Conservation (phyloP, 2,113 vertebrate species). For the Leucosticte australis region DNA sequence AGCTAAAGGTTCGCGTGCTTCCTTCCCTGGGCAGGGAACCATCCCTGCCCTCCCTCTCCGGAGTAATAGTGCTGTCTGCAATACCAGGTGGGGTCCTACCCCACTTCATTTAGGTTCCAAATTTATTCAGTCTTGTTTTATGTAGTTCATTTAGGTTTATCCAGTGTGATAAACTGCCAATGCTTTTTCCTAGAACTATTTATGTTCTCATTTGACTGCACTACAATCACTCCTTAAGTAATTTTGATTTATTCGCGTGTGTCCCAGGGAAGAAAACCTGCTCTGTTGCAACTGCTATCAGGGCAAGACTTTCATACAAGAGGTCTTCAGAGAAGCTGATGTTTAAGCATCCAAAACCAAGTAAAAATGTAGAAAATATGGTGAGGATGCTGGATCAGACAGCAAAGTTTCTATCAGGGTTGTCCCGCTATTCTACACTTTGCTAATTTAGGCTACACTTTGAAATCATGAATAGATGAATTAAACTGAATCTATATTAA, state of each 20-base stretch:
- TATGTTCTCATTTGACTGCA: neutral
- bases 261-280: neutral
- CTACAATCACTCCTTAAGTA: neutral
- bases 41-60: fast-evolving
- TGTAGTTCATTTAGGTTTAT: neutral
- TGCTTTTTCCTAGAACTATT: neutral
- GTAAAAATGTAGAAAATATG: neutral
- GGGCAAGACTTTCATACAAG: neutral
- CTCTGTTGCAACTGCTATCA: neutral
- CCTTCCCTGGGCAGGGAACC: fast-evolving
- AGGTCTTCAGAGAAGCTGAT: neutral
- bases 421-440: neutral
- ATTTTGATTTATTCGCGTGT: neutral
- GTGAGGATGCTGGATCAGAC: neutral
- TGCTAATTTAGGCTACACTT: neutral
- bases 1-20: neutral
- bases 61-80: neutral
- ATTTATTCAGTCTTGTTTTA: neutral
- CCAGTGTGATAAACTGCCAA: neutral
- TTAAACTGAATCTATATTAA: neutral
- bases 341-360: neutral
- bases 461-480: neutral
- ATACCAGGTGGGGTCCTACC: neutral
- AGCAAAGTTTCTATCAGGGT: neutral
- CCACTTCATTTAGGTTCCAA: neutral